Percentiles rank a stretch among this genome's conserved stretches.
These are phyloP conservation scores for Bostrychus sinensis DNA, from an alignment of 2,113 vertebrate genomes.

Conservation along the genomic window DNA sequence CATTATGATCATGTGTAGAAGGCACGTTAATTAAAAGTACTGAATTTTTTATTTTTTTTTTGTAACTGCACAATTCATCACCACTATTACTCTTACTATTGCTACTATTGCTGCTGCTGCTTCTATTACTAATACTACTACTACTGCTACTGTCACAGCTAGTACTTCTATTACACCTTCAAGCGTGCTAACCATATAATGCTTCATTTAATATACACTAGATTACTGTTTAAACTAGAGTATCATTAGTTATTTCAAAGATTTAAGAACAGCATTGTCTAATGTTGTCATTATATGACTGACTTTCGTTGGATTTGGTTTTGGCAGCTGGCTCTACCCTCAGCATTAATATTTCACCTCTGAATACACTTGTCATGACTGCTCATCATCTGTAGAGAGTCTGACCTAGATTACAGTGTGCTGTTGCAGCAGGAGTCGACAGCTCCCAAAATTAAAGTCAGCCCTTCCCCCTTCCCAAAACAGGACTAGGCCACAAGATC, in stretches of 20 bases:
- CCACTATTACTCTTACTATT: too few species aligned
- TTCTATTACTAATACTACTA: too few species aligned
- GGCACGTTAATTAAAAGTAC: background rate
- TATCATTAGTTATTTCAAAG: too few species aligned
- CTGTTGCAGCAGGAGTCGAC: constrained; percentile 26
- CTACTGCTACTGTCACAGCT: too few species aligned
- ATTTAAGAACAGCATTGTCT: too few species aligned
- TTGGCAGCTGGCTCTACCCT: constrained; percentile 63
- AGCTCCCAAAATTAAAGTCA: constrained; percentile 19
- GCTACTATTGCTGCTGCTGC: too few species aligned
- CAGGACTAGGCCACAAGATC: constrained; percentile 5
- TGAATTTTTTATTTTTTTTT: too few species aligned
- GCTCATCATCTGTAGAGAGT: constrained; percentile 58
- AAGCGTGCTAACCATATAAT: too few species aligned
- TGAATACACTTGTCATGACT: constrained; percentile 66
- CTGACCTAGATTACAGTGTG: constrained; percentile 67
- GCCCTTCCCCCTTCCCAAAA: constrained; percentile 12
- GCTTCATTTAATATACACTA: too few species aligned
- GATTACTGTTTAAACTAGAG: too few species aligned
- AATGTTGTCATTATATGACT: constrained; percentile 23
- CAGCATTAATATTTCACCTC: constrained; percentile 74
- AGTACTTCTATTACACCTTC: too few species aligned
- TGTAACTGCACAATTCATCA: too few species aligned
- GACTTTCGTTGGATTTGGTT: constrained; percentile 51
- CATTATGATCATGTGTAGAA: background rate